phyloP scores from a whole-genome alignment of 1,140 invertebrate genomes.

The Drosophila oshimai region DNA sequence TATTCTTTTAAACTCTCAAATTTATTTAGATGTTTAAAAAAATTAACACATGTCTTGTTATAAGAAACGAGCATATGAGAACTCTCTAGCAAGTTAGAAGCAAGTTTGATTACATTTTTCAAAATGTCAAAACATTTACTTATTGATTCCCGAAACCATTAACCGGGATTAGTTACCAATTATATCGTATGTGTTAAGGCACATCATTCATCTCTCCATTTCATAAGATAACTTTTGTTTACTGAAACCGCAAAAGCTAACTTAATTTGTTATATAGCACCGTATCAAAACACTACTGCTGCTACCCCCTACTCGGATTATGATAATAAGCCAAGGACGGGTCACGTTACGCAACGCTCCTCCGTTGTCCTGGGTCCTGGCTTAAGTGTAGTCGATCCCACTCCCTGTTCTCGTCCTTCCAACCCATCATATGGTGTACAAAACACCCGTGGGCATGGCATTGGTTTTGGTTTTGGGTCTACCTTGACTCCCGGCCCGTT shows the following conservation, averaged over 20 bases:
- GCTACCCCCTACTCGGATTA: background rate
- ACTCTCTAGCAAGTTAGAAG: too few species aligned
- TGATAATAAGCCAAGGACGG: constrained; percentile 1
- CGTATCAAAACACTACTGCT: background rate
- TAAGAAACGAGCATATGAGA: too few species aligned
- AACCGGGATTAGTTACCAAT: too few species aligned
- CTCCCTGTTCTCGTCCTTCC: too few species aligned
- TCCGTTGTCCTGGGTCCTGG: constrained; percentile 1
- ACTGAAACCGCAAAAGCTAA: background rate
- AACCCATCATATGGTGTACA: background rate
- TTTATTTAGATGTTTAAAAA: background rate
- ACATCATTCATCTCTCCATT: too few species aligned
- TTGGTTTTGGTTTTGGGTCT: background rate
- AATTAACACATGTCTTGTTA: too few species aligned
- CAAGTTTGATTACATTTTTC: too few species aligned
- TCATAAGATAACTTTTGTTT: too few species aligned
- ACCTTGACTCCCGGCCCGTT: background rate
- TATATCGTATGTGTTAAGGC: too few species aligned
- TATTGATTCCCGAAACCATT: too few species aligned
- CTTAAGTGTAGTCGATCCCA: constrained; percentile 30
- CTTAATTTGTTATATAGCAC: background rate
- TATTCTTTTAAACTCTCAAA: background rate
- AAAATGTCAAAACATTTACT: too few species aligned
- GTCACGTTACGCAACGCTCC: background rate
- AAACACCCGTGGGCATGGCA: background rate